Percentiles rank a stretch among this genome's conserved stretches.
phyloP scores from a whole-genome alignment of 2,888 invertebrate genomes.

The Sminthurides aquaticus region DNA sequence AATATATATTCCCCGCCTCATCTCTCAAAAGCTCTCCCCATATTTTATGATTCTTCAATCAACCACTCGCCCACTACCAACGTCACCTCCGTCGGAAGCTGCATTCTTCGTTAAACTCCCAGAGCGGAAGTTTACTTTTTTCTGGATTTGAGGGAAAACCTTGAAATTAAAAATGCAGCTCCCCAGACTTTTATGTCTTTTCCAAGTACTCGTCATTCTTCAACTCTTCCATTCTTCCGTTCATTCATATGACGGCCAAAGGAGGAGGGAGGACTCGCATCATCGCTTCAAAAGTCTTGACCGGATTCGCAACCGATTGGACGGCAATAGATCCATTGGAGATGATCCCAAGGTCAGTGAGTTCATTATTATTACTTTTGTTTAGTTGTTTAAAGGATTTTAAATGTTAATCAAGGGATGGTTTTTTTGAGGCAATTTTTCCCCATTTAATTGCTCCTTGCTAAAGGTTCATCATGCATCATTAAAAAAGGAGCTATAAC shows the following conservation, averaged over 20 bases:
- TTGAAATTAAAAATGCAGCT: not conserved
- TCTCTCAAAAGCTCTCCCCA: too few species aligned
- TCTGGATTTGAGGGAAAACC: too few species aligned
- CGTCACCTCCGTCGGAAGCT: too few species aligned
- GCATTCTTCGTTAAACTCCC: too few species aligned
- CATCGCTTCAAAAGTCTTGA: constrained; percentile 39
- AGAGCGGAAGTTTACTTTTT: too few species aligned
- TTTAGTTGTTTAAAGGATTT: too few species aligned
- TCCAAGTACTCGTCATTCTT: not conserved
- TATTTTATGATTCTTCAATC: too few species aligned
- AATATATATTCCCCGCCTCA: too few species aligned
- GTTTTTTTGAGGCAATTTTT: not conserved
- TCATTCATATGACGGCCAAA: not conserved
- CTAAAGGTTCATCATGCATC: not conserved
- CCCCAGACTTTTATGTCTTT: not conserved
- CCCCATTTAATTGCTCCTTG: not conserved
- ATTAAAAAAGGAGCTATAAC: too few species aligned
- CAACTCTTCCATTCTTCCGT: not conserved
- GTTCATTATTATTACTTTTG: not conserved
- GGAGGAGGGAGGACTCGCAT: constrained; percentile 15
- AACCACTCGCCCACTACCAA: too few species aligned
- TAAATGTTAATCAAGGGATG: too few species aligned
- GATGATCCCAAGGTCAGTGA: constrained; percentile 15
- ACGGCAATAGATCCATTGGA: constrained; percentile 20
- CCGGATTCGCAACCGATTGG: constrained; percentile 38